These are phyloP conservation scores for Syncerus caffer DNA, from an alignment of 2,797 vertebrate genomes.

Conservation along the genomic window DNA sequence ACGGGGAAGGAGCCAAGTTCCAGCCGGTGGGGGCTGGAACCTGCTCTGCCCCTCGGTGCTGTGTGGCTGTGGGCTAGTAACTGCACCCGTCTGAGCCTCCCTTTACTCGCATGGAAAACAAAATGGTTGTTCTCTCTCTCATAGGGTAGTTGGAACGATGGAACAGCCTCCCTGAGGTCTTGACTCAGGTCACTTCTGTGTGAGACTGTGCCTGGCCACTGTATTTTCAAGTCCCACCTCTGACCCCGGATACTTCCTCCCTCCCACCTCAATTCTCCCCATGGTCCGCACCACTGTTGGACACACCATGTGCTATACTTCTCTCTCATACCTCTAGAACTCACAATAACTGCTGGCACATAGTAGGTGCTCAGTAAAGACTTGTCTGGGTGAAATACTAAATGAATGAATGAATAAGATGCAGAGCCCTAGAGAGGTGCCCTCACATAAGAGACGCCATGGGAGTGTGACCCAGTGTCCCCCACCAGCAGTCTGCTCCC, in stretches of 20 bases:
- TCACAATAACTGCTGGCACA: not conserved
- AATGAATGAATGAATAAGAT: not conserved
- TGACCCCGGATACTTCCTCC: accelerated
- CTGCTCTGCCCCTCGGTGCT: accelerated
- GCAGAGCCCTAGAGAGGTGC: too few relatives aligned
- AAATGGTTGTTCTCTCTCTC: accelerated
- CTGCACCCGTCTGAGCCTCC: not conserved
- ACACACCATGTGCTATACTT: accelerated
- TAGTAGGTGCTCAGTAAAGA: not conserved
- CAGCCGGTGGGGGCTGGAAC: not conserved
- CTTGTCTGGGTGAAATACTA: not conserved
- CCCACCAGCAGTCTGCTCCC: not conserved
- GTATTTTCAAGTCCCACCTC: not conserved
- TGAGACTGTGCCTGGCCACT: not conserved
- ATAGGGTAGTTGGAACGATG: not conserved
- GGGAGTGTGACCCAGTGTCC: not conserved
- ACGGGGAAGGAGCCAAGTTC: accelerated
- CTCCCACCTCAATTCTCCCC: not conserved
- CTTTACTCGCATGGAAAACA: accelerated
- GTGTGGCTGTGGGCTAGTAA: not conserved
- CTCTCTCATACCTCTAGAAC: not conserved
- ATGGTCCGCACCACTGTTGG: accelerated
- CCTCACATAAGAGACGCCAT: accelerated
- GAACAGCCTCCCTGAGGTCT: too few relatives aligned
- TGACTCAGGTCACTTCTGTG: not conserved